These are phyloP conservation scores for Lepus townsendii DNA, from an alignment of 2,797 vertebrate species.

Conservation along the genomic window DNA sequence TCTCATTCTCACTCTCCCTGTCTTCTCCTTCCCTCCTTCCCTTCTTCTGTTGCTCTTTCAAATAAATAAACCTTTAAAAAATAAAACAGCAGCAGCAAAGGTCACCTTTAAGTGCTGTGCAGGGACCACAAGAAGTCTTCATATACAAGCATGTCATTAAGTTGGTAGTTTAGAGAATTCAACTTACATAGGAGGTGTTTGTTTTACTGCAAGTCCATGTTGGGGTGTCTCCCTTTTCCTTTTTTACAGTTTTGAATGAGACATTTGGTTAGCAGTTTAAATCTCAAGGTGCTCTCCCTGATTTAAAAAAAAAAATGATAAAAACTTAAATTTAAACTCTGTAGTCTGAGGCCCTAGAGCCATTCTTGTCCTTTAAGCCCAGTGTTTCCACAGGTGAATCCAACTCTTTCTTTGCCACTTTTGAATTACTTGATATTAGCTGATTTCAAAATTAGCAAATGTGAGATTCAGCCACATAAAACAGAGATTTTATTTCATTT, in stretches of 20 bases:
- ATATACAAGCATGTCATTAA: not conserved
- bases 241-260: not conserved
- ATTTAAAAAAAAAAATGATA: slow-evolving; percentile 37
- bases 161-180: slow-evolving; percentile 13
- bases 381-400: slow-evolving; percentile 28
- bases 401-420: slow-evolving; percentile 46
- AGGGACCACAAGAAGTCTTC: slow-evolving; percentile 12
- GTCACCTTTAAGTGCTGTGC: not conserved
- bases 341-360: slow-evolving; percentile 18
- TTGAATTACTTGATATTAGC: slow-evolving; percentile 16
- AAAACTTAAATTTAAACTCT: slow-evolving; percentile 32
- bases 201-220: not conserved
- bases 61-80: too few species aligned
- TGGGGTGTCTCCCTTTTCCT: not conserved
- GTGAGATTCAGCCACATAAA: slow-evolving; percentile 42
- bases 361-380: not conserved
- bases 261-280: slow-evolving; percentile 38
- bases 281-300: not conserved
- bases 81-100: too few species aligned
- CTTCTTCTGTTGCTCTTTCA: too few species aligned
- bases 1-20: too few species aligned
- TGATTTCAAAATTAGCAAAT: slow-evolving; percentile 61
- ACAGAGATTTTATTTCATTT: slow-evolving; percentile 60
- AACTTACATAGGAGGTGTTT: not conserved
- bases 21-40: too few species aligned